Conservation (phyloP, 1,140 invertebrate species). For the Drosophila sturtevanti region DNA sequence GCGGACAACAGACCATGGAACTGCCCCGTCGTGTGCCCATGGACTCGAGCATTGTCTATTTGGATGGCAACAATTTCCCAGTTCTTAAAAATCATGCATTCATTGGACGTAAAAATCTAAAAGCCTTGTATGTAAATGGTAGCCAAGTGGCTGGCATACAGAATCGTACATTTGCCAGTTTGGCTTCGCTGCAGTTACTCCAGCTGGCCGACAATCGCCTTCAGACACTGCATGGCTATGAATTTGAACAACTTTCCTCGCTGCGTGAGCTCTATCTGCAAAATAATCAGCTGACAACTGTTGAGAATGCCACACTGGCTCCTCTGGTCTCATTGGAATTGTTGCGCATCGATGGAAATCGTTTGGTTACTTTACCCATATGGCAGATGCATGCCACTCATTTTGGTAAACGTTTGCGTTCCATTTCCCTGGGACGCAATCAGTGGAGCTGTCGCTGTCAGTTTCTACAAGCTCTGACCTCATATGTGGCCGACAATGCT, state of each 20-base stretch:
- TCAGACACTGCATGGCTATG: slow-evolving; percentile 91
- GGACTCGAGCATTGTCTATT: slow-evolving; percentile 95
- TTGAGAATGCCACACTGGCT: slow-evolving; percentile 91
- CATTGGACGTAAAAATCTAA: slow-evolving; percentile 95
- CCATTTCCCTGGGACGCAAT: slow-evolving; percentile 91
- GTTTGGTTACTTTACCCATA: slow-evolving; percentile 90
- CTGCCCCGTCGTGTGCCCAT: slow-evolving; percentile 94
- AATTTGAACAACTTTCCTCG: slow-evolving; percentile 93
- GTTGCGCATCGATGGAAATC: slow-evolving; percentile 92
- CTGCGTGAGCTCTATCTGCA: slow-evolving; percentile 93
- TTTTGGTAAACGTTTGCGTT: slow-evolving; percentile 85
- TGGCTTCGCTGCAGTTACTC: slow-evolving; percentile 90
- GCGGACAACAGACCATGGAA: slow-evolving; percentile 88
- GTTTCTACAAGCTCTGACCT: slow-evolving; percentile 92
- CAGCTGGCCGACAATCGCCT: slow-evolving; percentile 94
- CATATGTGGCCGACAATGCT: slow-evolving; percentile 92
- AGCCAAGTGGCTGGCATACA: slow-evolving; percentile 93
- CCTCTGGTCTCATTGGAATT: slow-evolving; percentile 91
- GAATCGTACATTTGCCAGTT: slow-evolving; percentile 95
- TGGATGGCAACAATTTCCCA: slow-evolving; percentile 94
- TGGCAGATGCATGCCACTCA: slow-evolving; percentile 88
- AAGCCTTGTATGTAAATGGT: slow-evolving; percentile 92
- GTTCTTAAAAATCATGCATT: slow-evolving; percentile 94
- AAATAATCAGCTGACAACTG: slow-evolving; percentile 91
- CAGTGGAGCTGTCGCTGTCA: slow-evolving; percentile 95